Evolutionary conservation across 2,888 invertebrate genomes (phyloP).

Genomic region (Aleiodes leptofemur): DNA sequence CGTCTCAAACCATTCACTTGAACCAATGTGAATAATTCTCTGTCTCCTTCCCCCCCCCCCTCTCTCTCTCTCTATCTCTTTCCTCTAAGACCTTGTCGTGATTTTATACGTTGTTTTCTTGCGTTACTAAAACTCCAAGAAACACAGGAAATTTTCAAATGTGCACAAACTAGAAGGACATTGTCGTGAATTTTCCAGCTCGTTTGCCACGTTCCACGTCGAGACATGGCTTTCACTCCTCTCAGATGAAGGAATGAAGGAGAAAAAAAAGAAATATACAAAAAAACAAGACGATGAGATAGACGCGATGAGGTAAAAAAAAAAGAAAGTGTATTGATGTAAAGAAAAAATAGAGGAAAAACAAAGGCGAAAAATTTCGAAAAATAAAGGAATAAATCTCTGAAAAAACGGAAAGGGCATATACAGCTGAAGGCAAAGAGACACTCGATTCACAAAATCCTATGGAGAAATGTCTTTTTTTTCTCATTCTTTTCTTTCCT

Average conservation of each 20-base stretch:
- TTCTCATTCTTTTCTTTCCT: slow-evolving; percentile 15
- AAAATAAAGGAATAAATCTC: neutral
- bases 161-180: slow-evolving; percentile 16
- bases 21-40: neutral
- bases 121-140: slow-evolving; percentile 12
- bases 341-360: neutral
- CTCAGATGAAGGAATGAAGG: neutral
- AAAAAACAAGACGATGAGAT: neutral
- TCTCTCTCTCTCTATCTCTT: too few species aligned
- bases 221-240: slow-evolving; percentile 1
- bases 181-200: slow-evolving; percentile 26
- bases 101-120: slow-evolving; percentile 14
- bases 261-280: neutral
- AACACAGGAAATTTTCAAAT: slow-evolving; percentile 23
- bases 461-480: slow-evolving; percentile 26
- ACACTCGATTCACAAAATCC: slow-evolving; percentile 48
- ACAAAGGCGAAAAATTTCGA: neutral
- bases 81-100: neutral
- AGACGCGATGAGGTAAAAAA: neutral
- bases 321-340: neutral
- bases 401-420: neutral
- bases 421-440: neutral
- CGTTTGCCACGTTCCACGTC: slow-evolving; percentile 21
- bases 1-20: neutral
- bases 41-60: too few species aligned